Percentiles rank a stretch among this genome's conserved stretches.
These are phyloP conservation scores for Corythornis leucogaster DNA, from an alignment of 2,797 vertebrate genomes.

Conservation along the genomic window DNA sequence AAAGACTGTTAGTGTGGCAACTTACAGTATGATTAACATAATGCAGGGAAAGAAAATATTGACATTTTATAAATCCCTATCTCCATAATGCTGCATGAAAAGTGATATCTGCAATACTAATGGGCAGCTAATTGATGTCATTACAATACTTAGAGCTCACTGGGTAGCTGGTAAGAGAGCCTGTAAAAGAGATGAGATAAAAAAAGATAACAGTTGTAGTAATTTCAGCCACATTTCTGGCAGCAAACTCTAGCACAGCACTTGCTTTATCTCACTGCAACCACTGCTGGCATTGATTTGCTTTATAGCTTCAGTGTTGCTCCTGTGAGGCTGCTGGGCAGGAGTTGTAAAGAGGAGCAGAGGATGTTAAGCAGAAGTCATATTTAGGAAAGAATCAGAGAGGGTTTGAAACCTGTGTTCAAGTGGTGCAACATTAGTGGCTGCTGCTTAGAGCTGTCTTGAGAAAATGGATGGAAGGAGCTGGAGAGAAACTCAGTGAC, in stretches of 20 bases:
- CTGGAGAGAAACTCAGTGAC: neutral
- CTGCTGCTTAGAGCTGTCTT: neutral
- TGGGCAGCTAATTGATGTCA: conserved; percentile 72
- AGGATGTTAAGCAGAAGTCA: neutral
- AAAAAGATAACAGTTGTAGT: conserved; percentile 40
- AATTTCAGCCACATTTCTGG: conserved; percentile 42
- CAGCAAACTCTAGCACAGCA: neutral
- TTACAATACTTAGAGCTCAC: conserved; percentile 13
- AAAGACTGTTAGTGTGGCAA: neutral
- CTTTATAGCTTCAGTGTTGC: neutral
- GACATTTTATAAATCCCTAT: conserved; percentile 47
- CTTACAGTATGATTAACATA: conserved; percentile 49
- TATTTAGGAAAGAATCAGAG: neutral
- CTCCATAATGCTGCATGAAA: conserved; percentile 26
- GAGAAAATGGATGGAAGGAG: neutral
- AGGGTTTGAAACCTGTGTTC: neutral
- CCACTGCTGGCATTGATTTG: neutral
- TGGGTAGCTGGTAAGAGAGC: conserved; percentile 19
- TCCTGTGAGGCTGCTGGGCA: neutral
- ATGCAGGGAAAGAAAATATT: conserved; percentile 48
- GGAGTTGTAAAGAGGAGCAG: neutral
- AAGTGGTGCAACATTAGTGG: neutral
- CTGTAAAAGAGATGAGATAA: conserved; percentile 61
- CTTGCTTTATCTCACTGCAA: neutral
- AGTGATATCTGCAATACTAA: conserved; percentile 64